Evolutionary conservation across 2,113 vertebrate genomes (phyloP).

Genomic region (Ictidomys tridecemlineatus): DNA sequence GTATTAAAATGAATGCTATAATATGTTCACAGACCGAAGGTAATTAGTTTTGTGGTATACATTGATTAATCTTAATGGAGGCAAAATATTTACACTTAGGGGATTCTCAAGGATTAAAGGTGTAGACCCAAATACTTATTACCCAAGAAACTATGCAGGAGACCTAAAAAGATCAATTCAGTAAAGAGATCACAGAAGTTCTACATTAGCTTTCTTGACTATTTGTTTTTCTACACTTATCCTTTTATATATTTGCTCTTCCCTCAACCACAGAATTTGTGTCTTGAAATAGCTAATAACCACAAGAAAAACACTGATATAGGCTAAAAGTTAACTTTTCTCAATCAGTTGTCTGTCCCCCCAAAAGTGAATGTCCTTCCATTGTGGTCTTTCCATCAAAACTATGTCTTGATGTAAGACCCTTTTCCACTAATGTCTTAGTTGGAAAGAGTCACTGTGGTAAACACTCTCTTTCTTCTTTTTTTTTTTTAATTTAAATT

Average conservation of each 20-base stretch:
- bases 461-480: background rate
- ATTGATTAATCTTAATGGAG: background rate
- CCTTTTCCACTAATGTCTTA: background rate
- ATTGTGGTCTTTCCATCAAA: background rate
- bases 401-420: background rate
- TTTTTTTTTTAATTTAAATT: too few relatives aligned
- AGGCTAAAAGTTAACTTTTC: conserved; percentile 13
- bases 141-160: background rate
- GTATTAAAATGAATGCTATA: background rate
- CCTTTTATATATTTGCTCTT: background rate
- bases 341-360: background rate
- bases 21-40: background rate
- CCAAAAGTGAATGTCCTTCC: background rate
- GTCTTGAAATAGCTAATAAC: background rate
- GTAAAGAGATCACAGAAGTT: background rate
- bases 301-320: background rate
- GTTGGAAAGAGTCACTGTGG: background rate
- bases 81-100: background rate
- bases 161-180: background rate
- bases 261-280: background rate
- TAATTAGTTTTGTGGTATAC: background rate
- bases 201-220: background rate
- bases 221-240: background rate
- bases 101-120: background rate
- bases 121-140: background rate